Base-by-base conservation (phyloP, 2,113 vertebrate genomes). In the Melanotaenia duboulayi region DNA sequence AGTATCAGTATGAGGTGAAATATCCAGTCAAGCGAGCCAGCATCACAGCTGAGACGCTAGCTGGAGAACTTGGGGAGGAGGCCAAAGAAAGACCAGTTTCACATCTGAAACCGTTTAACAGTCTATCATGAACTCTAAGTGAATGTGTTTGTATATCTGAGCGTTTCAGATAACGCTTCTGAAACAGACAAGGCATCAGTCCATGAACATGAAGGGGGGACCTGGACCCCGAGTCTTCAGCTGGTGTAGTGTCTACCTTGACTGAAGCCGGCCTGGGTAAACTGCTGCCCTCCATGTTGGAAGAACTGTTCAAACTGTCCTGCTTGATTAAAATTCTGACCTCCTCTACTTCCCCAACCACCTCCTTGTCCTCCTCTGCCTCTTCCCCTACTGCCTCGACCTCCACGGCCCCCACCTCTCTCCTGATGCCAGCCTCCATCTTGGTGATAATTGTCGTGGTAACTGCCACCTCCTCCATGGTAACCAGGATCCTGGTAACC, bases 301-400 rank as follows among this genome's bases (percentile, higher is more conserved):
- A 99, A 99, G 91, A 96, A 98, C 93, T 99, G 97, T 92, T 99
- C 98, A 94, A 99, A 99, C 23, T 98, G 97, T 76, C 98, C 97
- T 17, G 96, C 97, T 84, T 98, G 97, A 91, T 96, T 97, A 58
- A 96, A 96, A 89, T 87, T 97, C 85, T 96, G 95, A 11, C 95
- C 95, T 16, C 97, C 96, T 90, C 97, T 94, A 20, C 93, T 94
- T 16, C 95, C 96, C 96, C 97, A 96, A 3, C 96, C 96, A 1
- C 95, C 95, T 58, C 96, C 95, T 75, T 94, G 93, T 55, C 94
- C 95, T 69, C 94, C 94, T 11, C 92, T 52, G 2, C 89, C 88
- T 71, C 92, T 80, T 22, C 89, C 90, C 51, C 92, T 81, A 86
- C 93, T 75, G 86, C 94, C 91, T 1, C 92, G 80, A 37, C 92